phyloP scores from a whole-genome alignment of 2,888 invertebrate genomes.

The Lasioglossum vierecki region DNA sequence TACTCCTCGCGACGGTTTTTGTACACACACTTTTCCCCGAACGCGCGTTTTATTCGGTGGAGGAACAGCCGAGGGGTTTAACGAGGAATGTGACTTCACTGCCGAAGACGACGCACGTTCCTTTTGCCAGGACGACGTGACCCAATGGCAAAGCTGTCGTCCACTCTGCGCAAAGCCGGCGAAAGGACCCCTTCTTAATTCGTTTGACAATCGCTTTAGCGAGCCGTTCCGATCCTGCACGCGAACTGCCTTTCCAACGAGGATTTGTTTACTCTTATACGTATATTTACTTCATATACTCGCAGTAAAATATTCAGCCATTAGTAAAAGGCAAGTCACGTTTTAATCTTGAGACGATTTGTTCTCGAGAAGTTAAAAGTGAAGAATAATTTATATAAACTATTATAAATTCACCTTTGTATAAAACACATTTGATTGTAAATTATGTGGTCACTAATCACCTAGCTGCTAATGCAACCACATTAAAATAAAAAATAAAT shows the following conservation, averaged over 20 bases:
- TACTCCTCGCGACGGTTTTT: conserved; percentile 24
- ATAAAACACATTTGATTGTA: too few relatives aligned
- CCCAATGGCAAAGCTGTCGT: not conserved
- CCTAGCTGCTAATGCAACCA: too few relatives aligned
- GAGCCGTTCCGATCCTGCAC: not conserved
- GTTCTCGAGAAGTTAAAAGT: too few relatives aligned
- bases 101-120: conserved; percentile 28
- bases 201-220: conserved; percentile 1
- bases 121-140: not conserved
- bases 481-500: too few relatives aligned
- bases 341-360: too few relatives aligned
- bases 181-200: not conserved
- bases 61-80: conserved; percentile 29
- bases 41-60: conserved; percentile 35
- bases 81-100: conserved; percentile 47
- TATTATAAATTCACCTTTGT: too few relatives aligned
- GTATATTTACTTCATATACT: too few relatives aligned
- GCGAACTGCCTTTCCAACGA: not conserved
- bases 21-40: conserved; percentile 32
- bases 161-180: not conserved
- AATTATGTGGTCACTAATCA: too few relatives aligned
- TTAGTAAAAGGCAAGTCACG: too few relatives aligned
- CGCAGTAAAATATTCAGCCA: too few relatives aligned
- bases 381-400: too few relatives aligned
- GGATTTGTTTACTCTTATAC: not conserved